Percentiles rank a stretch among this genome's conserved stretches.
Conservation (phyloP, 2,888 invertebrate genomes). For the Bombylius discolor region DNA sequence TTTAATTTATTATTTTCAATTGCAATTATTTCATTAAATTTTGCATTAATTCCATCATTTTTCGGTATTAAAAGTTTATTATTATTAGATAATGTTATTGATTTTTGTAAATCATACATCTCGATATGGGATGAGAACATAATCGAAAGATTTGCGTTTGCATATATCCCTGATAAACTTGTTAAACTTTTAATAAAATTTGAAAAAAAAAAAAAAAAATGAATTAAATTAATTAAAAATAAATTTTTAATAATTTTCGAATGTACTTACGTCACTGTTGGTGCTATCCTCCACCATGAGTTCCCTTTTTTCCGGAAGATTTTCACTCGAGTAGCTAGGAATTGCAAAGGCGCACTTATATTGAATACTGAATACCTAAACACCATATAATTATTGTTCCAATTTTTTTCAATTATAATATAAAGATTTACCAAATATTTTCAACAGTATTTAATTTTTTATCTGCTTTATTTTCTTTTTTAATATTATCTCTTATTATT, state of each 20-base stretch:
- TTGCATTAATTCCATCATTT: not conserved
- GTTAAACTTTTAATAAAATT: conserved; percentile 10
- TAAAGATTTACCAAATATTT: not conserved
- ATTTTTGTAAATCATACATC: conserved; percentile 1
- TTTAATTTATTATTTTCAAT: conserved; percentile 14
- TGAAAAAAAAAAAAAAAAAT: not conserved
- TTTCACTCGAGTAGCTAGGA: conserved; percentile 22
- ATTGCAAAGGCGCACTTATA: conserved; percentile 25
- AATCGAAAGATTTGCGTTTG: conserved; percentile 22
- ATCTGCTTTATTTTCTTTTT: too few relatives aligned
- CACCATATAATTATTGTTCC: conserved; percentile 12
- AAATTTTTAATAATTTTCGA: too few relatives aligned
- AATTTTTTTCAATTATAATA: not conserved
- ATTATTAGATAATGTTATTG: conserved; percentile 14
- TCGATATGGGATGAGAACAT: conserved; percentile 25
- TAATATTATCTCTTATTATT: too few relatives aligned
- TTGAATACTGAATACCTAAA: conserved; percentile 25
- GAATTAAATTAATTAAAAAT: too few relatives aligned
- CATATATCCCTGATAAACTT: conserved; percentile 13
- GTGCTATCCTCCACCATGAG: conserved; percentile 26
- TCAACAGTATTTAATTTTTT: too few relatives aligned
- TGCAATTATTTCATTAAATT: conserved; percentile 14
- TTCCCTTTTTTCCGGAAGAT: conserved; percentile 24
- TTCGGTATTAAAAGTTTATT: conserved; percentile 20
- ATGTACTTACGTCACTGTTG: conserved; percentile 23